Conservation (phyloP, 1,140 invertebrate genomes). For the Holotrichia oblita region DNA sequence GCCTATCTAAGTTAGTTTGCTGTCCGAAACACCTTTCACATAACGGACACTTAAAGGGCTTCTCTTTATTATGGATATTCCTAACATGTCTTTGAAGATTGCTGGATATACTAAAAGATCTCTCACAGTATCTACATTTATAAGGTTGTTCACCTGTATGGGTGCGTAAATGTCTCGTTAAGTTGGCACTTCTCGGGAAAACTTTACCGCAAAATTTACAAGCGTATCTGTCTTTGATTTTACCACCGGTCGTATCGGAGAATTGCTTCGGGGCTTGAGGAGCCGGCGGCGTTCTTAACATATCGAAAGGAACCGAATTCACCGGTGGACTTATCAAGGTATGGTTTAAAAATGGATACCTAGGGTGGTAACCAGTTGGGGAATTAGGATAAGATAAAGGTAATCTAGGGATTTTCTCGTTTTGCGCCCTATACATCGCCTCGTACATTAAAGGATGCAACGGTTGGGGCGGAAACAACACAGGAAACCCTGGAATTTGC, state of each 20-base stretch:
- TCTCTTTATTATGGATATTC: constrained; percentile 99
- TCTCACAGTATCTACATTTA: constrained; percentile 98
- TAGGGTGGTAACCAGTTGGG: constrained; percentile 57
- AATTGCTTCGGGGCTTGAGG: constrained; percentile 62
- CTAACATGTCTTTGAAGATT: constrained; percentile 98
- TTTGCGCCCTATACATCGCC: constrained; percentile 73
- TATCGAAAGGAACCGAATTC: constrained; percentile 65
- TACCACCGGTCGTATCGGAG: constrained; percentile 65
- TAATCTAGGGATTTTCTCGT: constrained; percentile 62
- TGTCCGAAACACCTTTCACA: constrained; percentile 96
- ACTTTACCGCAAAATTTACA: constrained; percentile 99
- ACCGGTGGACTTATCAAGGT: constrained; percentile 60
- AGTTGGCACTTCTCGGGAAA: constrained; percentile 97
- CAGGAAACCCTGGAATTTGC: constrained; percentile 62
- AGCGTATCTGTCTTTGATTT: constrained; percentile 90
- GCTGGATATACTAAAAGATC: constrained; percentile 97
- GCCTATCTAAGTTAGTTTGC: constrained; percentile 97
- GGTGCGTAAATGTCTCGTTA: constrained; percentile 95
- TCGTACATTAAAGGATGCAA: constrained; percentile 76
- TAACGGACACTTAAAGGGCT: too few relatives aligned
- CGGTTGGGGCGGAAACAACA: constrained; percentile 69
- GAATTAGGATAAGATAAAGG: constrained; percentile 63
- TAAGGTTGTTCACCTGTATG: constrained; percentile 99
- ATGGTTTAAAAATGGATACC: constrained; percentile 61
- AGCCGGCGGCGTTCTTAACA: constrained; percentile 60